Percentiles rank a stretch among this genome's conserved stretches.
phyloP scores from a whole-genome alignment of 2,888 invertebrate genomes.

The Malacosoma neustria region DNA sequence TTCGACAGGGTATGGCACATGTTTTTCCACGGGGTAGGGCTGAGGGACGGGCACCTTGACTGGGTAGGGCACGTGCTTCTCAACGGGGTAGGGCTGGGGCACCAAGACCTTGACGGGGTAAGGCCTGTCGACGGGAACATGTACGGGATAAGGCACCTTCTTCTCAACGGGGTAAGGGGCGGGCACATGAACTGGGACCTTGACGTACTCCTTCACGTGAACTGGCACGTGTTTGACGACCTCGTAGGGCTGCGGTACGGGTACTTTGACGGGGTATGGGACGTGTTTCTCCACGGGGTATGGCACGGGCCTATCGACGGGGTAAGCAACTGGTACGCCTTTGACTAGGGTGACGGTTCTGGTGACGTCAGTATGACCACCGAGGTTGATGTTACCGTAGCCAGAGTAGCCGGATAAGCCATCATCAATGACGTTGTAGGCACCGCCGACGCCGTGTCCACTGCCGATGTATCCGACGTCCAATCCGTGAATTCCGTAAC shows the following conservation, averaged over 20 bases:
- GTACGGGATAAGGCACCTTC: conserved; percentile 81
- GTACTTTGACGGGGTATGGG: conserved; percentile 80
- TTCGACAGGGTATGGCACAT: conserved; percentile 81
- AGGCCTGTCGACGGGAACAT: conserved; percentile 84
- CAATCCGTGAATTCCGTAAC: conserved; percentile 84
- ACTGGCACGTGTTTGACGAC: conserved; percentile 81
- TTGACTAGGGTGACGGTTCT: conserved; percentile 80
- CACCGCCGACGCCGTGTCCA: conserved; percentile 74
- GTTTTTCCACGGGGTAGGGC: conserved; percentile 86
- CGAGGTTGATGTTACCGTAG: conserved; percentile 40
- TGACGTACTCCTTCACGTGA: conserved; percentile 85
- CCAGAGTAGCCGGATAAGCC: conserved; percentile 24
- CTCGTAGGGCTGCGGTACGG: conserved; percentile 81
- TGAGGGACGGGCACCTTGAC: conserved; percentile 84
- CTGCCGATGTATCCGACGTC: conserved; percentile 82
- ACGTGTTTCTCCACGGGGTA: conserved; percentile 79
- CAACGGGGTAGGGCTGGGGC: conserved; percentile 87
- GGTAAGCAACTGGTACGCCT: conserved; percentile 78
- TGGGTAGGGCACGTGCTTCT: conserved; percentile 83
- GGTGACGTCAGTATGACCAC: conserved; percentile 68
- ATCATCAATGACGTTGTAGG: conserved; percentile 56
- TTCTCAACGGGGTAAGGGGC: conserved; percentile 87
- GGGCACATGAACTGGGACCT: conserved; percentile 85
- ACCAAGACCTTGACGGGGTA: conserved; percentile 86
- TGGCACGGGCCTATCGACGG: conserved; percentile 78